phyloP scores from a whole-genome alignment of 2,797 vertebrate genomes.

The Cryptoblepharus egeriae region DNA sequence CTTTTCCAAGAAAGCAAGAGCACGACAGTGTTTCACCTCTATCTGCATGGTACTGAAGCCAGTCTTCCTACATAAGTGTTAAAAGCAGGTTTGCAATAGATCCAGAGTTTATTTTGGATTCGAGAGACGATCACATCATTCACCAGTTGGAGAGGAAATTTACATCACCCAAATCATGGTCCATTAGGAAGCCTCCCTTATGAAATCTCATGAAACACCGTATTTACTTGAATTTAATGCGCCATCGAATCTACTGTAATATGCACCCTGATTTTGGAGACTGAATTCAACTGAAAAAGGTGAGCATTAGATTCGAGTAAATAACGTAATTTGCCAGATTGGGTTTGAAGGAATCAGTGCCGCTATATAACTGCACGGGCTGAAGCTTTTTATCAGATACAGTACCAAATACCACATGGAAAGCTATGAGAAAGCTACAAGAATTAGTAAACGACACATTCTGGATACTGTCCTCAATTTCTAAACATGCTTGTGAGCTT shows the following conservation, averaged over 20 bases:
- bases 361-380: background rate
- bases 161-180: background rate
- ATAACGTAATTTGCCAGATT: background rate
- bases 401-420: constrained; percentile 8
- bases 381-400: background rate
- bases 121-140: background rate
- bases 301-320: too few species aligned
- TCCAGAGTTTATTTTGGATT: background rate
- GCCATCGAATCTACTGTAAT: too few species aligned
- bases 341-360: background rate
- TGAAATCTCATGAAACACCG: background rate
- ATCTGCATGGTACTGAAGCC: background rate
- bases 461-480: background rate
- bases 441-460: background rate
- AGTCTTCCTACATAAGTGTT: background rate
- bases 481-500: constrained; percentile 14
- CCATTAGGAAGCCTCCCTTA: background rate
- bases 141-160: background rate
- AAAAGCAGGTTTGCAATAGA: background rate
- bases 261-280: too few species aligned
- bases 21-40: background rate
- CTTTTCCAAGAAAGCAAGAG: background rate
- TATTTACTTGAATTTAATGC: too few species aligned
- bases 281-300: too few species aligned
- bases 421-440: constrained; percentile 4